These are phyloP conservation scores for Drosophila ercepeae DNA, from an alignment of 1,140 invertebrate genomes.

Conservation along the genomic window DNA sequence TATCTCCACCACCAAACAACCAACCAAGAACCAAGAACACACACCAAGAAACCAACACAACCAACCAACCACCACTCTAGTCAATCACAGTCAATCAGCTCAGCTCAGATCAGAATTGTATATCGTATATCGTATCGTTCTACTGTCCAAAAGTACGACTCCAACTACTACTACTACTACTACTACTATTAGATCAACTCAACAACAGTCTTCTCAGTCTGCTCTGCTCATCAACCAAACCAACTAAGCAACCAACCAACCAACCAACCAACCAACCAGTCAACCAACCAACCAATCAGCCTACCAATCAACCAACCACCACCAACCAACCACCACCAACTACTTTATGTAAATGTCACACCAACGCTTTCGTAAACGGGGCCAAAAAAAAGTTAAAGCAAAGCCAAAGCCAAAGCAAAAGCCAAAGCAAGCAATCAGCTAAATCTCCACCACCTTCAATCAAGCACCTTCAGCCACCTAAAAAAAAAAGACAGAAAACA, in stretches of 20 bases:
- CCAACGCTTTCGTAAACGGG: slow-evolving; percentile 45
- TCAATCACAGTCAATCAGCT: slow-evolving; percentile 36
- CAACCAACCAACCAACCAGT: slow-evolving; percentile 37
- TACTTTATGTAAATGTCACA: slow-evolving; percentile 57
- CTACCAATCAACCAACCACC: slow-evolving; percentile 26
- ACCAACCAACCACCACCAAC: slow-evolving; percentile 43
- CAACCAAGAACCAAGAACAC: too few relatives aligned
- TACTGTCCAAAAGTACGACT: slow-evolving; percentile 37
- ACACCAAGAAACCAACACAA: slow-evolving; percentile 18
- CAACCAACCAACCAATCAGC: slow-evolving; percentile 37
- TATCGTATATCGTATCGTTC: slow-evolving; percentile 35
- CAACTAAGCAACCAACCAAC: slow-evolving; percentile 26
- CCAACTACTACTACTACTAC: slow-evolving; percentile 8
- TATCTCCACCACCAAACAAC: slow-evolving; percentile 21
- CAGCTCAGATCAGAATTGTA: slow-evolving; percentile 36
- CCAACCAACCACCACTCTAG: slow-evolving; percentile 35
- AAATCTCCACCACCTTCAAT: slow-evolving; percentile 53
- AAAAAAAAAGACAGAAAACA: too few relatives aligned
- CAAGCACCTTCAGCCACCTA: slow-evolving; percentile 46
- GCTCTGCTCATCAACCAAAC: slow-evolving; percentile 54
- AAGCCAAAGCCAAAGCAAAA: slow-evolving; percentile 17
- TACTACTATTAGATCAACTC: slow-evolving; percentile 35
- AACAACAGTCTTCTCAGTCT: slow-evolving; percentile 68
- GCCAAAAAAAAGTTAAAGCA: slow-evolving; percentile 28
- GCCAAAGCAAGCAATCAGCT: slow-evolving; percentile 20